Conservation (phyloP, 2,888 invertebrate genomes). For the Lapara coniferarum region DNA sequence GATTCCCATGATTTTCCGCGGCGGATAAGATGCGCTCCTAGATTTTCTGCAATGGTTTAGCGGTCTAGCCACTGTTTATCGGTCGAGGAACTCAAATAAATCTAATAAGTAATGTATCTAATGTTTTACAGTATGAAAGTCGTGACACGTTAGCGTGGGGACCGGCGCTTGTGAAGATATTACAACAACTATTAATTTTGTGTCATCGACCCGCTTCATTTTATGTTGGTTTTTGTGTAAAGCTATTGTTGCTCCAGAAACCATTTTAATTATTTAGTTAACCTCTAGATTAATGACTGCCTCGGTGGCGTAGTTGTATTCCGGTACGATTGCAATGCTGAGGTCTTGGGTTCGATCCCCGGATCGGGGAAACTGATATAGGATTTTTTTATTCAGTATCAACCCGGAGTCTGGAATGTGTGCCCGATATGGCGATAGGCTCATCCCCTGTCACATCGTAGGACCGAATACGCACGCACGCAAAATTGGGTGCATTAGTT, state of each 20-base stretch:
- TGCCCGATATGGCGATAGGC: no score
- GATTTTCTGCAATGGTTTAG: constrained; percentile 78
- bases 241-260: constrained; percentile 1
- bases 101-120: constrained; percentile 69
- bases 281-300: not conserved
- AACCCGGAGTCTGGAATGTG: no score
- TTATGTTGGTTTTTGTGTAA: constrained; percentile 32
- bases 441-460: no score
- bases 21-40: constrained; percentile 74
- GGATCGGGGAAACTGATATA: no score
- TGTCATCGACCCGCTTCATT: constrained; percentile 50
- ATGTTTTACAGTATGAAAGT: constrained; percentile 68
- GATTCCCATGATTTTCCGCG: constrained; percentile 74
- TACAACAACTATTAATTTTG: constrained; percentile 52
- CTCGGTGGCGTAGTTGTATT: no score
- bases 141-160: constrained; percentile 71
- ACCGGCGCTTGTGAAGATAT: constrained; percentile 58
- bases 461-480: no score
- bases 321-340: no score
- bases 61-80: constrained; percentile 77
- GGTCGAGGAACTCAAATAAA: constrained; percentile 72
- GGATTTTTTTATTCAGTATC: no score
- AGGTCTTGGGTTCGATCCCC: no score
- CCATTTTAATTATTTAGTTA: constrained; percentile 2
- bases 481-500: no score